These are phyloP conservation scores for Anorthoa munda DNA, from an alignment of 2,888 invertebrate species.

Conservation along the genomic window DNA sequence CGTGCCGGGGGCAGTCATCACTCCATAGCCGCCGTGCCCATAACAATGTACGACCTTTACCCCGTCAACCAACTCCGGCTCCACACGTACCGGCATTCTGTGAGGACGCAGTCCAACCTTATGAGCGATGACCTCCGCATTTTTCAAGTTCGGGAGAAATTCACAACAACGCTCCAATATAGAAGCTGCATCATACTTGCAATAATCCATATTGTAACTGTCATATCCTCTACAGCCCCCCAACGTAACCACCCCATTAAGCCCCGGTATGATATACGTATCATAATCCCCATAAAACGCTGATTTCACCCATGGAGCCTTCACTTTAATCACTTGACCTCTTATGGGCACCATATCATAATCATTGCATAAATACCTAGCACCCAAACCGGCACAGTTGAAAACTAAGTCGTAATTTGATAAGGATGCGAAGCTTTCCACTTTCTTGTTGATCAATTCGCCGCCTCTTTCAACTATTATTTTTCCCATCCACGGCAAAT, in stretches of 20 bases:
- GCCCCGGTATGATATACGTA: slow-evolving; percentile 96
- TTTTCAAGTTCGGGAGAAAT: slow-evolving; percentile 93
- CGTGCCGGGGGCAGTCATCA: slow-evolving; percentile 97
- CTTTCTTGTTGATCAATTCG: slow-evolving; percentile 88
- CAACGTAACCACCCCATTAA: slow-evolving; percentile 93
- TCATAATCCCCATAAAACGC: slow-evolving; percentile 97
- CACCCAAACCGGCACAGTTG: slow-evolving; percentile 97
- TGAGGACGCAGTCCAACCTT: slow-evolving; percentile 96
- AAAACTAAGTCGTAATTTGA: slow-evolving; percentile 93
- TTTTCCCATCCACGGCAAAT: slow-evolving; percentile 95
- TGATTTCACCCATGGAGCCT: slow-evolving; percentile 97
- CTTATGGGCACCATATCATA: slow-evolving; percentile 94
- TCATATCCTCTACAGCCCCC: slow-evolving; percentile 97
- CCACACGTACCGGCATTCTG: slow-evolving; percentile 93
- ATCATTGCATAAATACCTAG: slow-evolving; percentile 94
- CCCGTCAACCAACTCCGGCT: slow-evolving; percentile 90
- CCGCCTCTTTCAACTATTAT: slow-evolving; percentile 92
- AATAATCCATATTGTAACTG: slow-evolving; percentile 93
- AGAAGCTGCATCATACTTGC: slow-evolving; percentile 93
- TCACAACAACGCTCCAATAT: slow-evolving; percentile 95
- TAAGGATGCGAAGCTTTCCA: slow-evolving; percentile 92
- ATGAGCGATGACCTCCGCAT: slow-evolving; percentile 91
- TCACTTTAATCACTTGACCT: slow-evolving; percentile 95
- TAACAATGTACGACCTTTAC: slow-evolving; percentile 96
- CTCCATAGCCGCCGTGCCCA: slow-evolving; percentile 98